Percentiles rank a stretch among this genome's conserved stretches.
phyloP scores from a whole-genome alignment of 2,113 vertebrate genomes.

The Sceloporus tristichus region DNA sequence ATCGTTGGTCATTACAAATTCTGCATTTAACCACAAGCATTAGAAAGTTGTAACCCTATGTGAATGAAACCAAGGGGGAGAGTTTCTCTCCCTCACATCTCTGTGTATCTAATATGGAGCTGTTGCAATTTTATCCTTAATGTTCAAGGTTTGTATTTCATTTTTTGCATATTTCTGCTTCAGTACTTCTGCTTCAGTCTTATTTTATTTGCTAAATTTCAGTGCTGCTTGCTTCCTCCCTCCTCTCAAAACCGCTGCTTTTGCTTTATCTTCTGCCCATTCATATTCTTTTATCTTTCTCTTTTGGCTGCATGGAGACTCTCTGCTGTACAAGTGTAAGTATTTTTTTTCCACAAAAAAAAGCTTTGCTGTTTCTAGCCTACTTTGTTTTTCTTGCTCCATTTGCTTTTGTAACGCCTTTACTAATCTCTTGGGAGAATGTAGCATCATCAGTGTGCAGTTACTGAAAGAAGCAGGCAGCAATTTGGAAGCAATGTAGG shows the following conservation, averaged over 20 bases:
- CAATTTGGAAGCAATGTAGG: constrained; percentile 46
- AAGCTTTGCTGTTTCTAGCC: constrained; percentile 74
- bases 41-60: constrained; percentile 16
- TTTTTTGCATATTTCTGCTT: constrained; percentile 65
- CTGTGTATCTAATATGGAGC: background rate
- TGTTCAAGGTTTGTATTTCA: constrained; percentile 45
- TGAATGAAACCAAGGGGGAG: background rate
- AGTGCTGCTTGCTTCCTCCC: constrained; percentile 44
- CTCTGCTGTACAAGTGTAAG: constrained; percentile 99
- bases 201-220: constrained; percentile 71
- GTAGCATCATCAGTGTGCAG: constrained; percentile 55
- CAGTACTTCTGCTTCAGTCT: constrained; percentile 63
- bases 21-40: background rate
- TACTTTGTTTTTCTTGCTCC: constrained; percentile 66
- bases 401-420: constrained; percentile 70
- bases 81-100: background rate
- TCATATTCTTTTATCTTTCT: constrained; percentile 83
- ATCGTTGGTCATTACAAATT: background rate
- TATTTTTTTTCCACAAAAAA: constrained; percentile 72
- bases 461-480: constrained; percentile 58
- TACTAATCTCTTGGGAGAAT: constrained; percentile 65
- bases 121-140: constrained; percentile 13
- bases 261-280: constrained; percentile 81
- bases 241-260: constrained; percentile 64
- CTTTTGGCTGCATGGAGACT: constrained; percentile 95